phyloP scores from a whole-genome alignment of 2,113 vertebrate genomes.

The Rhizomys pruinosus region DNA sequence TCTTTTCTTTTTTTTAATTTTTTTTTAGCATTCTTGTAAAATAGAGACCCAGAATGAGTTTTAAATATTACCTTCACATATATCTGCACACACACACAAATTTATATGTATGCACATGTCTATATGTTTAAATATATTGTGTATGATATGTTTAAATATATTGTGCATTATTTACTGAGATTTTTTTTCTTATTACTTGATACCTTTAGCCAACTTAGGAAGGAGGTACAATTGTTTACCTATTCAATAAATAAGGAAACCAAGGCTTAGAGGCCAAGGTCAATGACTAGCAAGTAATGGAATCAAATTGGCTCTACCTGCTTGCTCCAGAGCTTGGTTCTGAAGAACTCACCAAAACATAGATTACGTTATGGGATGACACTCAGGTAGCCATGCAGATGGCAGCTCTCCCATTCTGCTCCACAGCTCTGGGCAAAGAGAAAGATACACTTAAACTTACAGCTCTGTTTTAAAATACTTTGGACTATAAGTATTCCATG shows the following conservation, averaged over 20 bases:
- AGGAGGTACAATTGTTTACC: not conserved
- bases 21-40: not conserved
- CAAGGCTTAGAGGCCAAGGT: not conserved
- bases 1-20: no score
- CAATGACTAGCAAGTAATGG: not conserved
- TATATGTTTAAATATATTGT: not conserved
- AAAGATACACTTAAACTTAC: not conserved
- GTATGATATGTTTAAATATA: not conserved
- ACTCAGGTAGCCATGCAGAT: not conserved
- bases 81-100: not conserved
- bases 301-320: not conserved
- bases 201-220: not conserved
- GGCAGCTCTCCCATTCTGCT: not conserved
- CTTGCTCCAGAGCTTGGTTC: not conserved
- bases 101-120: not conserved
- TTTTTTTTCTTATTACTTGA: not conserved
- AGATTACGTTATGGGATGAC: not conserved
- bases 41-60: not conserved
- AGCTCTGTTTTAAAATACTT: not conserved
- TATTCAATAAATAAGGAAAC: not conserved
- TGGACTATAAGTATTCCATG: not conserved
- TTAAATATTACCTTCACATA: not conserved
- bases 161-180: not conserved
- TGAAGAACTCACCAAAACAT: not conserved
- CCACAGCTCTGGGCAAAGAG: not conserved